A percentile compares a stretch with the other conserved stretches of the same genome.
Conservation (phyloP, 2,888 invertebrate species). For the Sinopyrophorus schimmeli region DNA sequence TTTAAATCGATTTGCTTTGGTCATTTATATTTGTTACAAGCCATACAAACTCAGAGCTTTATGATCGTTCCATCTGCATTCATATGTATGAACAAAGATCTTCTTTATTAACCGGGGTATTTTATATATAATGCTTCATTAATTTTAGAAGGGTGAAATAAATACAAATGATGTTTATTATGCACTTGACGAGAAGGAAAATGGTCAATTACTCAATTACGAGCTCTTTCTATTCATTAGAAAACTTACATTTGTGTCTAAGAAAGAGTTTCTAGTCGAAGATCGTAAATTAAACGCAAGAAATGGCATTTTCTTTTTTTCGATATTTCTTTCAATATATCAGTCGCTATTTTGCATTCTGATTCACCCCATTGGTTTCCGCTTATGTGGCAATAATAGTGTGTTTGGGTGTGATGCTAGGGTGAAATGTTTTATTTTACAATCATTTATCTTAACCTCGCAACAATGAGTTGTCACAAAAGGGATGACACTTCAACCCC, state of each 20-base stretch:
- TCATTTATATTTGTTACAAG: no score
- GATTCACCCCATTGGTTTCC: slow-evolving; percentile 51
- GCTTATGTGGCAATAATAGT: slow-evolving; percentile 50
- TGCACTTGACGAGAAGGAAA: no score
- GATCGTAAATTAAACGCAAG: no score
- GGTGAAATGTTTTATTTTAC: slow-evolving; percentile 52
- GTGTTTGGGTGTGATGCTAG: slow-evolving; percentile 43
- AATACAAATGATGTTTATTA: no score
- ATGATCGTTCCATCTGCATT: no score
- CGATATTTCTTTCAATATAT: slow-evolving; percentile 12
- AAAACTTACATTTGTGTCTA: no score
- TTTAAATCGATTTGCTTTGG: no score
- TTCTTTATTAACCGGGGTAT: no score
- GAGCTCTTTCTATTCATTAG: neutral
- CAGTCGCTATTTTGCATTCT: slow-evolving; percentile 37
- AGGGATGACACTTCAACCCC: slow-evolving; percentile 52
- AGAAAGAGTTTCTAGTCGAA: no score
- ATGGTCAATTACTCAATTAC: neutral
- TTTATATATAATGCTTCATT: slow-evolving; percentile 19
- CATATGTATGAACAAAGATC: no score
- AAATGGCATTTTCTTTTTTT: no score
- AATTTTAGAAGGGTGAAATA: slow-evolving; percentile 13
- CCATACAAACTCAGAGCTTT: no score
- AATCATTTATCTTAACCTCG: slow-evolving; percentile 56
- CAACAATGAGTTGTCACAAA: slow-evolving; percentile 55